phyloP scores from a whole-genome alignment of 2,888 invertebrate species.

The Clepsis dumicolana region DNA sequence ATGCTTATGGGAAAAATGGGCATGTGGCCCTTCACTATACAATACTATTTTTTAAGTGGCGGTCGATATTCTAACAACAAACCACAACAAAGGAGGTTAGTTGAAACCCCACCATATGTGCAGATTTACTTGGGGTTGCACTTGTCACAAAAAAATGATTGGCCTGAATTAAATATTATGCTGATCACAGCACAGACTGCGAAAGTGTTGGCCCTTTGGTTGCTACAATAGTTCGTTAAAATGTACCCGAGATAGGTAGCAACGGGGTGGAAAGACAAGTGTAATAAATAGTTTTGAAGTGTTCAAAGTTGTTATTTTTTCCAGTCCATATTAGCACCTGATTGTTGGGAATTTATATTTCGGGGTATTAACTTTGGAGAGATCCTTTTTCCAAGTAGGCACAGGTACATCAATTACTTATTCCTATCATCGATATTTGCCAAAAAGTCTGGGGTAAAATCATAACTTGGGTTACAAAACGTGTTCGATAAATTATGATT shows the following conservation, averaged over 20 bases:
- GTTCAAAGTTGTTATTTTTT: not conserved
- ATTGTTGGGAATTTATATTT: no score
- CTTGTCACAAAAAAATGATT: constrained; percentile 72
- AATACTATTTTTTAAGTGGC: constrained; percentile 46
- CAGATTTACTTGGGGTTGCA: constrained; percentile 63
- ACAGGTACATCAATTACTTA: no score
- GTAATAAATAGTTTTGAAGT: not conserved
- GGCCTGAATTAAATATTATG: constrained; percentile 70
- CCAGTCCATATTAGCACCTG: no score
- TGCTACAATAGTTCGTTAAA: constrained; percentile 71
- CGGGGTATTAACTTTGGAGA: no score
- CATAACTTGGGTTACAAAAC: no score
- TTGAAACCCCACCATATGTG: constrained; percentile 72
- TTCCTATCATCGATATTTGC: no score
- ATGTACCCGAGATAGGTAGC: constrained; percentile 53
- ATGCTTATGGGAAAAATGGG: constrained; percentile 48
- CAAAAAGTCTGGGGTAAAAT: no score
- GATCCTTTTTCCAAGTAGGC: no score
- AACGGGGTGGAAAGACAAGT: constrained; percentile 13
- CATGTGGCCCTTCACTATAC: constrained; percentile 50
- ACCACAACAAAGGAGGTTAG: constrained; percentile 49
- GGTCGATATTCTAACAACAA: constrained; percentile 49
- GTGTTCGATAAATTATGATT: not conserved
- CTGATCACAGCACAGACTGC: constrained; percentile 68
- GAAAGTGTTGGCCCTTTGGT: constrained; percentile 48